Conservation (phyloP, 2,888 invertebrate genomes). For the Endotricha flammealis region DNA sequence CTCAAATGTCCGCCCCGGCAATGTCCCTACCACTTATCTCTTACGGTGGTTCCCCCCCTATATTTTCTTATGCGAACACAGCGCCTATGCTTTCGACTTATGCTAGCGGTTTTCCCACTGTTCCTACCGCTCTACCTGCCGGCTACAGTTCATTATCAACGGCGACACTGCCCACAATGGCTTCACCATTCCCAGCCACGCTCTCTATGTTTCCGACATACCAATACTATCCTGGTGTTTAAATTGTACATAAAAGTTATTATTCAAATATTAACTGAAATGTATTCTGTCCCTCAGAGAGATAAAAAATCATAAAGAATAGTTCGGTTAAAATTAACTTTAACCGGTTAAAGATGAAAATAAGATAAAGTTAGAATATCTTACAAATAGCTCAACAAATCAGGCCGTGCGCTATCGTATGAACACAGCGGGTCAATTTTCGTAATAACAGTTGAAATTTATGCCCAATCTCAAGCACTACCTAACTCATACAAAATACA, state of each 20-base stretch:
- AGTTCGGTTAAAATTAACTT: too few species aligned
- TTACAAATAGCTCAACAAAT: too few species aligned
- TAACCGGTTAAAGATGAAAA: too few species aligned
- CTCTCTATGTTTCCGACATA: slow-evolving; percentile 63
- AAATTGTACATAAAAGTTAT: slow-evolving; percentile 10
- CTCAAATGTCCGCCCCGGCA: slow-evolving; percentile 53
- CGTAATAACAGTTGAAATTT: too few species aligned
- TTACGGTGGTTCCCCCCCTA: slow-evolving; percentile 65
- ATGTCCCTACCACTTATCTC: slow-evolving; percentile 71
- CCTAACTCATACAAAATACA: too few species aligned
- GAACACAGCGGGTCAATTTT: too few species aligned
- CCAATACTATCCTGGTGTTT: slow-evolving; percentile 52
- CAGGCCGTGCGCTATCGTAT: too few species aligned
- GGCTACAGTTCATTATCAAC: slow-evolving; percentile 56
- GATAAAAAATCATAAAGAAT: too few species aligned
- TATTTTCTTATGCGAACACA: slow-evolving; percentile 65
- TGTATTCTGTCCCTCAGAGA: too few species aligned
- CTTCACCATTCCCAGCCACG: slow-evolving; percentile 41
- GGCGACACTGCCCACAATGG: slow-evolving; percentile 44
- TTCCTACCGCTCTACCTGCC: slow-evolving; percentile 49
- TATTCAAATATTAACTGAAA: too few species aligned
- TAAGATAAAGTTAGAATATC: too few species aligned
- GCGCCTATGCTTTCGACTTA: slow-evolving; percentile 55
- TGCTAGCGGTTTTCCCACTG: slow-evolving; percentile 42
- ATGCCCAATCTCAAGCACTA: too few species aligned